These are phyloP conservation scores for Scaptomyza polygonia DNA, from an alignment of 2,888 invertebrate genomes.

Conservation along the genomic window DNA sequence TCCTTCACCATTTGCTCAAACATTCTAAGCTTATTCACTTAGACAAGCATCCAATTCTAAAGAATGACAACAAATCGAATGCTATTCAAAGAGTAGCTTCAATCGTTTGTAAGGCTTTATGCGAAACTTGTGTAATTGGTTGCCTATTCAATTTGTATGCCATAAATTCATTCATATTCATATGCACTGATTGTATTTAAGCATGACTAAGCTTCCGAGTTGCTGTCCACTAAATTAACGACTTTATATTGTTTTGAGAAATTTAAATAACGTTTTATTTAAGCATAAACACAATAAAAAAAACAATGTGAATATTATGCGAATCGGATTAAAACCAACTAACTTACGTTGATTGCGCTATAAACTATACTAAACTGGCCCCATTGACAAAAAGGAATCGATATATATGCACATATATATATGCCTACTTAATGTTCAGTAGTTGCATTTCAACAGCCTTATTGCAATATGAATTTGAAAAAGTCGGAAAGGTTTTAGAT, in stretches of 20 bases:
- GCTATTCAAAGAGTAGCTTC: too few species aligned
- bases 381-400: conserved; percentile 25
- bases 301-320: conserved; percentile 66
- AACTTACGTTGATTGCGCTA: conserved; percentile 66
- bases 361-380: conserved; percentile 29
- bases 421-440: conserved; percentile 6
- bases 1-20: not conserved
- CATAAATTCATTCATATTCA: conserved; percentile 43
- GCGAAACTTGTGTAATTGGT: conserved; percentile 17
- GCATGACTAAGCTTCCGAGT: conserved; percentile 48
- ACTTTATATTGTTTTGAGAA: conserved; percentile 35
- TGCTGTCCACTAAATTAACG: conserved; percentile 49
- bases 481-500: too few species aligned
- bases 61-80: conserved; percentile 4
- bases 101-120: not conserved
- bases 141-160: conserved; percentile 15
- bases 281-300: conserved; percentile 58
- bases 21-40: not conserved
- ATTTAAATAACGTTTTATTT: conserved; percentile 58
- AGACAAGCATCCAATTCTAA: conserved; percentile 11
- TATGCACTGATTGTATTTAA: conserved; percentile 1
- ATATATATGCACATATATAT: not conserved
- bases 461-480: conserved; percentile 31
- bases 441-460: conserved; percentile 1
- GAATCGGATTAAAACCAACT: conserved; percentile 39